Base-by-base conservation (phyloP, 2,888 invertebrate species). In the Dicyrtoma fusca region DNA sequence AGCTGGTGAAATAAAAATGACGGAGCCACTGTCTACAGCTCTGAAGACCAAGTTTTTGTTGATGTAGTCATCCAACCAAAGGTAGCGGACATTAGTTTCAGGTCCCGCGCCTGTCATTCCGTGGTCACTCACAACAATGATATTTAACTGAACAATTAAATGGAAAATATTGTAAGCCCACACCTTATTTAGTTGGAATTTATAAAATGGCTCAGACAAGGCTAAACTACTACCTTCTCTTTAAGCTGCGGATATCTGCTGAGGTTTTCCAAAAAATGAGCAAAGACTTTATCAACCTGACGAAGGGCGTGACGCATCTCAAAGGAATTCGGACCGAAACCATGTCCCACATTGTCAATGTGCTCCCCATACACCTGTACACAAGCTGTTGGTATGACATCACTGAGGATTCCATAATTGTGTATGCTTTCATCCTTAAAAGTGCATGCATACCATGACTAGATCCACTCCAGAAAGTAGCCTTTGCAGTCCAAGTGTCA, bases 111-210 rank as follows among this genome's bases (percentile, higher is more conserved):
- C 76, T 17, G 82, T 82, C 84, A 84, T 84, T 34, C 84, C 84
- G 62, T 84, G 84, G 73, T 84, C 83, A 64, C 83, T 82, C 25
- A 83, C 80, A 44, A 84, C 81, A 21, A 84, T 81, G 17, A 84
- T 77, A 74, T 83, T 83, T 26, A 83, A 81, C 82, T 82, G 55
- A 21, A 4, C 19, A 55, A 53, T 17, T 59, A 6, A 34, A 25
- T 14, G 1, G 4, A 59, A 59, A 25, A 25, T 25, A 59, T 25
- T 21, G 3, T 55, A 59, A 59, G 1, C 25, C 23, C 1, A n/a
- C n/a, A n/a, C n/a, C n/a, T n/a, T n/a, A n/a, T n/a, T n/a, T 59
- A 26, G 25, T 59, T 59, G 13, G 23, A 55, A 55, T 5, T 55
- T 19, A 53, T 45, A 45, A 45, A 45, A 45, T 45, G 45, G 10